These are phyloP conservation scores for Deroptyus accipitrinus DNA, from an alignment of 2,113 vertebrate genomes.

Conservation along the genomic window DNA sequence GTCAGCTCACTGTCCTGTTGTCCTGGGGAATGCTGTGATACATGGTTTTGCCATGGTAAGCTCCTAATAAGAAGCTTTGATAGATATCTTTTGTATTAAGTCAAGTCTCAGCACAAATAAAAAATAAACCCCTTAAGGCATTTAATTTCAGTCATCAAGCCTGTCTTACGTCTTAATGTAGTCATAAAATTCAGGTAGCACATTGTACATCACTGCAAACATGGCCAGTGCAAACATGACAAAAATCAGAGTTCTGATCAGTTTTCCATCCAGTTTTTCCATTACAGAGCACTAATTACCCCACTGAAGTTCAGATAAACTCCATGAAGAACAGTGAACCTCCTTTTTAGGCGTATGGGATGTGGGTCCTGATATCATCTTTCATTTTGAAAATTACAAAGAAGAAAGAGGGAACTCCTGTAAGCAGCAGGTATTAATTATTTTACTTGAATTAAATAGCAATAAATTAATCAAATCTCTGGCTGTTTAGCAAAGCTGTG, in stretches of 20 bases:
- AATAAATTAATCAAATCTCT: neutral
- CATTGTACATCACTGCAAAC: neutral
- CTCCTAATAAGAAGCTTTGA: neutral
- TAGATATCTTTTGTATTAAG: neutral
- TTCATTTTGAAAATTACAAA: neutral
- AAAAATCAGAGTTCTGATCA: neutral
- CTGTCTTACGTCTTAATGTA: neutral
- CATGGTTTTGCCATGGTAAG: neutral
- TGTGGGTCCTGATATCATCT: neutral
- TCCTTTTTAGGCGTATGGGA: neutral
- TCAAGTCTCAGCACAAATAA: neutral
- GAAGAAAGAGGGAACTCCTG: neutral
- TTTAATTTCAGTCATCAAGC: neutral
- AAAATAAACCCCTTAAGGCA: neutral
- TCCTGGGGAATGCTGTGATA: neutral
- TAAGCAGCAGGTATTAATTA: neutral
- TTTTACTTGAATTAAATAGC: neutral
- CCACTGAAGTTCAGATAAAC: neutral
- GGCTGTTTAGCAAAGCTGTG: neutral
- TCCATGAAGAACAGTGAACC: neutral
- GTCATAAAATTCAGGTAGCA: neutral
- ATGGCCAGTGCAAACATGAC: neutral
- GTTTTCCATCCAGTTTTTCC: neutral
- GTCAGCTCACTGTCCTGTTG: neutral
- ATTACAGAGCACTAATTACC: neutral